Base-by-base conservation (phyloP, 2,797 vertebrate genomes). In the Aulostomus chinensis region DNA sequence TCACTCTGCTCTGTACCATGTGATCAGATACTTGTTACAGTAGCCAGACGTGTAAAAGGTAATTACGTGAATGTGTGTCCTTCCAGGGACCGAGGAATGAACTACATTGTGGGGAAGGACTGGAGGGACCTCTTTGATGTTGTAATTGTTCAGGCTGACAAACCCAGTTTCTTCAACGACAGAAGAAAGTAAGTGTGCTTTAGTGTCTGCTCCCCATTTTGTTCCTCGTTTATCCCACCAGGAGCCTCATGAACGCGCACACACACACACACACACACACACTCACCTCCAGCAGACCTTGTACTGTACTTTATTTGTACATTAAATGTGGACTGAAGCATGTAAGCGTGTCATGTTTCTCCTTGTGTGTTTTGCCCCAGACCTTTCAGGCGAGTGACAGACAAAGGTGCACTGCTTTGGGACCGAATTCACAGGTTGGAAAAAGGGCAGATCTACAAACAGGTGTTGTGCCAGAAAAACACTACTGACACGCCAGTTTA, bases 371-470 rank as follows among this genome's bases (percentile, higher is more conserved):
- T 58, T 58, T 53, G 15, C 31, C 12, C 10, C 39, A 99, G 97
- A 75, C 97, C 97, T 0, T 99, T 99, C 85, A 92, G 97, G 33
- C 93, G 94, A 49, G 93, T 98, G 78, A 98, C 94, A 20, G 93
- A 97, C 81, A 94, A 92, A 78, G 97, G 95, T 2, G 92, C 94
- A 7, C 68, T 99, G 71, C 91, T 98, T 17, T 99, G 97, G 97
- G 96, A 99, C 88, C 92, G 94, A 84, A 99, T 99, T 78, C 91
- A 97, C 86, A 91, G 87, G 65, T 72, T 99, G 72, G 94, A 98
- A 78, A 99, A 99, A 70, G 97, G 96, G 56, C 90, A 96, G 84
- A 98, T 96, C 80, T 99, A 99, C 88, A 99, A 99, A 81, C 97
- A 99, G 96, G 97, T 99, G 18, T 35, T 40, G 31, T 40, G 11